phyloP scores from a whole-genome alignment of 2,888 invertebrate genomes.

The Drosophila mercatorum region DNA sequence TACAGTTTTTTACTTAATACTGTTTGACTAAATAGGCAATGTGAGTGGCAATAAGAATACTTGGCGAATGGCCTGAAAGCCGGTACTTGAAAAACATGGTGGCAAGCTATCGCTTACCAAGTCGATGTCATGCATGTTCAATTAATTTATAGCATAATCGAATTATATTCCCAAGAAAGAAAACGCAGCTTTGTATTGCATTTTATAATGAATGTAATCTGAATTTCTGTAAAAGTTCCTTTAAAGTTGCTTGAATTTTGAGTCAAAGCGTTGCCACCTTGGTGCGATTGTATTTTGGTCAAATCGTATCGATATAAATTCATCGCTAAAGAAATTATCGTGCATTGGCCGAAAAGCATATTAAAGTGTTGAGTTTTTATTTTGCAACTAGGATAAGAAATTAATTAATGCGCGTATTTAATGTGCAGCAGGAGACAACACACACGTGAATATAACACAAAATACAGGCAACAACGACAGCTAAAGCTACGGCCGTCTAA shows the following conservation, averaged over 20 bases:
- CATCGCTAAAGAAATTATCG: slow-evolving; percentile 41
- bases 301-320: slow-evolving; percentile 33
- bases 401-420: slow-evolving; percentile 57
- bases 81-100: slow-evolving; percentile 42
- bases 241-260: slow-evolving; percentile 1
- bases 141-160: not conserved
- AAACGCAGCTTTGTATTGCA: not conserved
- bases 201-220: not conserved
- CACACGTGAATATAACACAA: slow-evolving; percentile 45
- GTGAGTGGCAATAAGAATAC: slow-evolving; percentile 10
- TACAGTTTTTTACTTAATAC: slow-evolving; percentile 1
- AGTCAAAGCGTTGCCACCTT: slow-evolving; percentile 30
- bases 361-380: slow-evolving; percentile 49
- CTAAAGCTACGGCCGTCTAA: slow-evolving; percentile 47
- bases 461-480: slow-evolving; percentile 41
- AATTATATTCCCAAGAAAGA: not conserved
- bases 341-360: slow-evolving; percentile 43
- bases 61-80: slow-evolving; percentile 9
- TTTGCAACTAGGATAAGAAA: slow-evolving; percentile 51
- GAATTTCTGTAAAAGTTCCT: not conserved
- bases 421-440: slow-evolving; percentile 51
- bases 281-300: slow-evolving; percentile 3
- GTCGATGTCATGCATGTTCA: not conserved
- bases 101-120: slow-evolving; percentile 36
- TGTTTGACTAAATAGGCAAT: slow-evolving; percentile 22